phyloP scores from a whole-genome alignment of 2,888 invertebrate genomes.

The Sericinus montela region DNA sequence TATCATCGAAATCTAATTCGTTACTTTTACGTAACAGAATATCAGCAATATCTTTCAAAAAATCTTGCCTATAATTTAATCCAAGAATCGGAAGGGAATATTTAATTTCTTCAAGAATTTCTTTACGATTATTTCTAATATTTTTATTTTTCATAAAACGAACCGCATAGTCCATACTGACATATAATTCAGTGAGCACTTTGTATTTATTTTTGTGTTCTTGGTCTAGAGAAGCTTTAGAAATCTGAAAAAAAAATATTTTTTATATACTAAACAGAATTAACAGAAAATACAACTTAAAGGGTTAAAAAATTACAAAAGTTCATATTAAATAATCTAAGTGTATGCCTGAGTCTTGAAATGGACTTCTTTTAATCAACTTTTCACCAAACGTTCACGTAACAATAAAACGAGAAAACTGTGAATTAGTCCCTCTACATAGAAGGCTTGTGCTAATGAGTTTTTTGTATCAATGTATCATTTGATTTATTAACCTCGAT shows the following conservation, averaged over 20 bases:
- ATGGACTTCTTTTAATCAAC: too few species aligned
- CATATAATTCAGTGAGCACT: constrained; percentile 51
- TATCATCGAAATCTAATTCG: constrained; percentile 50
- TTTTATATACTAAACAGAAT: too few species aligned
- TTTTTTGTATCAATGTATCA: too few species aligned
- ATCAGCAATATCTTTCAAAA: constrained; percentile 66
- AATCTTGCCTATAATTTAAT: constrained; percentile 77
- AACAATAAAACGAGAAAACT: too few species aligned
- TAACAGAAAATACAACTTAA: too few species aligned
- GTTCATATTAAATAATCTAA: too few species aligned
- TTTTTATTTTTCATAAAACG: constrained; percentile 55
- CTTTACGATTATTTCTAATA: constrained; percentile 40
- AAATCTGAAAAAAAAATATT: constrained; percentile 39
- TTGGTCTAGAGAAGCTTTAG: constrained; percentile 50
- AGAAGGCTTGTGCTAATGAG: too few species aligned
- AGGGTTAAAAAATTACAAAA: too few species aligned
- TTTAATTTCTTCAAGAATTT: constrained; percentile 65
- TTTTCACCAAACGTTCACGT: too few species aligned
- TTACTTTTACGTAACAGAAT: constrained; percentile 51
- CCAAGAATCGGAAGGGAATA: constrained; percentile 77
- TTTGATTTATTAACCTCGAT: too few species aligned
- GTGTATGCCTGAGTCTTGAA: too few species aligned
- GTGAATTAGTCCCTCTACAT: too few species aligned
- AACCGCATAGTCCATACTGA: constrained; percentile 58
- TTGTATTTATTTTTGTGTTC: constrained; percentile 63